phyloP scores from a whole-genome alignment of 2,888 invertebrate species.

The Hecatera dysodea region DNA sequence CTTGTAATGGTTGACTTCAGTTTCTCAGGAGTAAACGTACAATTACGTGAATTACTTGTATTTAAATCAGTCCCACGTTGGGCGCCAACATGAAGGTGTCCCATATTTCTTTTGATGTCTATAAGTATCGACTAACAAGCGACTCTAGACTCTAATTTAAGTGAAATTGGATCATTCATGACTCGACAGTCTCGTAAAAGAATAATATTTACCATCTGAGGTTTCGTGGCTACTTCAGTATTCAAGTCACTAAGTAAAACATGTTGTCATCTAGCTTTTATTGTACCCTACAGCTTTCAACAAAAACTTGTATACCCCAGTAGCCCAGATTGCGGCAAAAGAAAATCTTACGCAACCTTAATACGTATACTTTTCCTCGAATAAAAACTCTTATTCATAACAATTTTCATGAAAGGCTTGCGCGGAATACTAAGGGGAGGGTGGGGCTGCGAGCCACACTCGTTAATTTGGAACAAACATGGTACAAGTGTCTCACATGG shows the following conservation, averaged over 20 bases:
- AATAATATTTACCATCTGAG: conserved; percentile 40
- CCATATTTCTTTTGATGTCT: conserved; percentile 22
- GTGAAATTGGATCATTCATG: conserved; percentile 37
- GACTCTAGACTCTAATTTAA: conserved; percentile 31
- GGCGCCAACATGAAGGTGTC: conserved; percentile 64
- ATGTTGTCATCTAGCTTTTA: conserved; percentile 56
- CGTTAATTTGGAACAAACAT: conserved; percentile 69
- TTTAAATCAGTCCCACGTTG: conserved; percentile 67
- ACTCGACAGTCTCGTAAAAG: conserved; percentile 27
- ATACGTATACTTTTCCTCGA: conserved; percentile 44
- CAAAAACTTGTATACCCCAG: conserved; percentile 45
- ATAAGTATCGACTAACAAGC: conserved; percentile 26
- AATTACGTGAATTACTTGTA: conserved; percentile 54
- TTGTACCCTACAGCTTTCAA: conserved; percentile 45
- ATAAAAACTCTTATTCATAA: conserved; percentile 61
- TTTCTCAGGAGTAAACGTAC: conserved; percentile 62
- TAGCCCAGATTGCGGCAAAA: conserved; percentile 51
- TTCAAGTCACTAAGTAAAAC: conserved; percentile 50
- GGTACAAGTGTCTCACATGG: conserved; percentile 66
- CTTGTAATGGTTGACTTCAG: conserved; percentile 72
- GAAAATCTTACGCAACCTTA: conserved; percentile 50
- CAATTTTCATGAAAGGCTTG: conserved; percentile 60
- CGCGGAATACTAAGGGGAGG: conserved; percentile 55
- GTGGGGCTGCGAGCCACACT: conserved; percentile 42
- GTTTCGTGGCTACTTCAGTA: conserved; percentile 32